A percentile compares a stretch with the other conserved stretches of the same genome.
phyloP scores from a whole-genome alignment of 2,797 vertebrate species.

The Percopsis omiscomaycus region DNA sequence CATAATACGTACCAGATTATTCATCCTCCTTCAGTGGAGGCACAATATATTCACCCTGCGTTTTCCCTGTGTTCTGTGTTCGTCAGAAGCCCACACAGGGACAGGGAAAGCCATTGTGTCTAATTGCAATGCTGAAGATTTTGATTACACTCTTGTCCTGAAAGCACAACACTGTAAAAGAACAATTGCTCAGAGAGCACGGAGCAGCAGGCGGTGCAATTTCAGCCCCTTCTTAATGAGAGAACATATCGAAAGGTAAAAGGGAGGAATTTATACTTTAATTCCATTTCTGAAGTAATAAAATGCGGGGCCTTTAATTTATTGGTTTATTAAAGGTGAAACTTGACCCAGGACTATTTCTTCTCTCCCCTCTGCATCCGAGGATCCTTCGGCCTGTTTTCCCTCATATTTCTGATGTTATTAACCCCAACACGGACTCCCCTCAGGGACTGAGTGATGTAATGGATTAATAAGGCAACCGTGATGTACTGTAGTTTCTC shows the following conservation, averaged over 20 bases:
- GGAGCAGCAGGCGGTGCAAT: conserved; percentile 76
- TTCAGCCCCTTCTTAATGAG: conserved; percentile 75
- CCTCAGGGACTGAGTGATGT: conserved; percentile 71
- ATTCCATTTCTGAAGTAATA: conserved; percentile 76
- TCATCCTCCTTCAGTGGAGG: conserved; percentile 61
- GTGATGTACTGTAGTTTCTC: conserved; percentile 63
- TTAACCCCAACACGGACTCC: conserved; percentile 64
- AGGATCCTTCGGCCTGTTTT: conserved; percentile 56
- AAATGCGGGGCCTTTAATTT: conserved; percentile 64
- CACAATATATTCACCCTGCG: conserved; percentile 66
- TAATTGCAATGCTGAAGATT: conserved; percentile 77
- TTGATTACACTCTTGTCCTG: conserved; percentile 78
- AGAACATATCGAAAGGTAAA: conserved; percentile 77
- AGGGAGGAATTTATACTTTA: conserved; percentile 78
- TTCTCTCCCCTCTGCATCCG: conserved; percentile 42
- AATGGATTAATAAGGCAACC: conserved; percentile 79
- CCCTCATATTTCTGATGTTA: conserved; percentile 70
- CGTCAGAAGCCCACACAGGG: conserved; percentile 75
- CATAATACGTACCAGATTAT: conserved; percentile 66
- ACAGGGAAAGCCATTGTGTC: conserved; percentile 74
- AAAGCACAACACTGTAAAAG: conserved; percentile 79
- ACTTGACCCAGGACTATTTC: conserved; percentile 52
- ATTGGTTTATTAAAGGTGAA: conserved; percentile 74
- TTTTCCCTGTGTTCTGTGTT: conserved; percentile 61
- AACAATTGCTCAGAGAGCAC: conserved; percentile 79